Percentiles rank a stretch among this genome's conserved stretches.
These are phyloP conservation scores for Andrena camellia DNA, from an alignment of 2,888 invertebrate genomes.

Conservation along the genomic window DNA sequence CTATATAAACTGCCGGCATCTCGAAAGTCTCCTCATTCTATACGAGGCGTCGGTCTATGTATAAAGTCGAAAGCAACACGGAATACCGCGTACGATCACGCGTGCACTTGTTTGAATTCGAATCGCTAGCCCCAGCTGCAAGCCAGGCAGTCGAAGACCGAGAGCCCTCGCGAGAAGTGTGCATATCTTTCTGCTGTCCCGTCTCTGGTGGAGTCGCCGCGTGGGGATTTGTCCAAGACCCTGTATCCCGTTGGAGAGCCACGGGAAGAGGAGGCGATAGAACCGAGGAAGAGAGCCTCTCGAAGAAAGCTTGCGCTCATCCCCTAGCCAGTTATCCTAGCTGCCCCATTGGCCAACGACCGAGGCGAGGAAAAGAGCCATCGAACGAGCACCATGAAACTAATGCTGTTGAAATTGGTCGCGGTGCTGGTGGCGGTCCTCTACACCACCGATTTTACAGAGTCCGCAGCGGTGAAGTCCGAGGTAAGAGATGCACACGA, in stretches of 20 bases:
- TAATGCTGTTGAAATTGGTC: slow-evolving; percentile 21
- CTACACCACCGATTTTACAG: not conserved
- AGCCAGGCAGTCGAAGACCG: slow-evolving; percentile 6
- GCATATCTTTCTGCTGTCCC: slow-evolving; percentile 1
- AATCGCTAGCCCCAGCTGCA: not conserved
- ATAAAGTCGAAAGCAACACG: slow-evolving; percentile 75
- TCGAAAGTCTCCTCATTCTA: slow-evolving; percentile 82
- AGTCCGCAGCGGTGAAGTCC: slow-evolving; percentile 35
- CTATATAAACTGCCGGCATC: slow-evolving; percentile 82
- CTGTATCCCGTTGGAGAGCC: not conserved
- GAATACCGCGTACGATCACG: slow-evolving; percentile 29
- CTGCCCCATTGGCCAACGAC: not conserved
- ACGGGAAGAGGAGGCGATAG: not conserved
- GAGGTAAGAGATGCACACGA: slow-evolving; percentile 48
- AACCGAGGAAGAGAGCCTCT: not conserved
- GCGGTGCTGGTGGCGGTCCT: slow-evolving; percentile 31
- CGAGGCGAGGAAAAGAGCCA: not conserved
- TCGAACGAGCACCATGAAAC: slow-evolving; percentile 30
- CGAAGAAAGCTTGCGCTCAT: not conserved
- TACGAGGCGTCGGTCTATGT: slow-evolving; percentile 82
- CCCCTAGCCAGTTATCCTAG: not conserved
- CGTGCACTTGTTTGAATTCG: slow-evolving; percentile 37
- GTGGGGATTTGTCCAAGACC: not conserved
- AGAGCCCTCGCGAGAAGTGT: slow-evolving; percentile 13
- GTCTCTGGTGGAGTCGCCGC: not conserved